Evolutionary conservation across 2,888 invertebrate genomes (phyloP).

Genomic region (Dichetophora obliterata): DNA sequence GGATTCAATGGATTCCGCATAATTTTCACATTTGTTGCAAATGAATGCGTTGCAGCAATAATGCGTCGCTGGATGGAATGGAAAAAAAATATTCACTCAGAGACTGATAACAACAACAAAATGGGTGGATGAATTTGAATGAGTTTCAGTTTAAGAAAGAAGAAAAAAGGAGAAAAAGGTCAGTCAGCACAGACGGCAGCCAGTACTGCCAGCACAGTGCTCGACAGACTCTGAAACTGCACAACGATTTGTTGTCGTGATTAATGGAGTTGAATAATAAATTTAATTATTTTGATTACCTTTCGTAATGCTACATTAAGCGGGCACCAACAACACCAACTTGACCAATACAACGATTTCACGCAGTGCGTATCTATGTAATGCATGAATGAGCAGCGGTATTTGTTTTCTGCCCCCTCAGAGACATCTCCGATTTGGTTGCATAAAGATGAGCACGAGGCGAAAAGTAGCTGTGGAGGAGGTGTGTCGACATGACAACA

Average conservation of each 20-base stretch:
- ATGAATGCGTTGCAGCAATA: constrained; percentile 8
- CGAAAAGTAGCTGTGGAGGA: not conserved
- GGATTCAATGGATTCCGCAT: not conserved
- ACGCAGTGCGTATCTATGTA: not conserved
- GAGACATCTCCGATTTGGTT: too few species aligned
- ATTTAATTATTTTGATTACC: constrained; percentile 58
- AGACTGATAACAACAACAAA: not conserved
- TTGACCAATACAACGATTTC: not conserved
- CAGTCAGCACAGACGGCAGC: not conserved
- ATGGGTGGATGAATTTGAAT: not conserved
- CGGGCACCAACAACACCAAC: not conserved
- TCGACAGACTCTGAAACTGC: not conserved
- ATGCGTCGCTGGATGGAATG: not conserved
- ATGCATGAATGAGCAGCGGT: constrained; percentile 4
- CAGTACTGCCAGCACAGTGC: not conserved
- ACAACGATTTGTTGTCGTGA: constrained; percentile 36
- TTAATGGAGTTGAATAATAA: constrained; percentile 57
- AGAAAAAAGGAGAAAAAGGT: not conserved
- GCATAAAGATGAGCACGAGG: not conserved
- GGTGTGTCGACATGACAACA: not conserved
- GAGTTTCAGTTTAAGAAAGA: not conserved
- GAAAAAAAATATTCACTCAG: not conserved
- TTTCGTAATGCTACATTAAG: constrained; percentile 29
- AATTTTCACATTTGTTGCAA: constrained; percentile 30
- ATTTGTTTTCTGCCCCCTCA: too few species aligned